These are phyloP conservation scores for Stichodactyla mertensii DNA, from an alignment of 64 coral and sea anemone species.

Conservation along the genomic window DNA sequence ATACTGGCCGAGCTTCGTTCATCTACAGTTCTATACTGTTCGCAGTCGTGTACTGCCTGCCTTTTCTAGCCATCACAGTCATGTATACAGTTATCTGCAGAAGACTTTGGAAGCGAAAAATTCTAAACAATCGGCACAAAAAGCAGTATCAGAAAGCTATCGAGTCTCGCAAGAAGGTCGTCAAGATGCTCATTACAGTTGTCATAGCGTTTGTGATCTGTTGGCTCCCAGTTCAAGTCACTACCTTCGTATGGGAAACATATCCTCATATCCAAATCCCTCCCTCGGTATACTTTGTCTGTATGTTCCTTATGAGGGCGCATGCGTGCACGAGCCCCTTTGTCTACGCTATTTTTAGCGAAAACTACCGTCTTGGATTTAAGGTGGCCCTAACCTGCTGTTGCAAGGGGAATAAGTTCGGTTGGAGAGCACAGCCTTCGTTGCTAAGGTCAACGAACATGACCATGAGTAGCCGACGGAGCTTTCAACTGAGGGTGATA, in stretches of 20 bases:
- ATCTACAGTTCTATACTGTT: conserved; percentile 24
- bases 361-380: conserved; percentile 31
- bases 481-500: not conserved
- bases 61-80: conserved; percentile 16
- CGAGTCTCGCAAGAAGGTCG: conserved; percentile 12
- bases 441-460: not conserved
- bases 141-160: not conserved
- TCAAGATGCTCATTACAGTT: conserved; percentile 44
- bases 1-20: not conserved
- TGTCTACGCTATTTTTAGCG: conserved; percentile 34
- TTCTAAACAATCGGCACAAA: conserved; percentile 5
- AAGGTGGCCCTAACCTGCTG: conserved; percentile 3
- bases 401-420: not conserved
- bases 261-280: not conserved
- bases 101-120: conserved; percentile 34
- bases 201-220: conserved; percentile 30
- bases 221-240: conserved; percentile 40
- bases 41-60: conserved; percentile 21
- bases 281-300: not conserved
- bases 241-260: conserved; percentile 8
- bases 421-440: not conserved
- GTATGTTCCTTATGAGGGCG: conserved; percentile 39
- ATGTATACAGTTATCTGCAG: conserved; percentile 34
- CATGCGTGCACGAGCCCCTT: conserved; percentile 32
- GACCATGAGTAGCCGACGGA: not conserved